These are phyloP conservation scores for Notothenia coriiceps DNA, from an alignment of 2,113 vertebrate genomes.

Conservation along the genomic window DNA sequence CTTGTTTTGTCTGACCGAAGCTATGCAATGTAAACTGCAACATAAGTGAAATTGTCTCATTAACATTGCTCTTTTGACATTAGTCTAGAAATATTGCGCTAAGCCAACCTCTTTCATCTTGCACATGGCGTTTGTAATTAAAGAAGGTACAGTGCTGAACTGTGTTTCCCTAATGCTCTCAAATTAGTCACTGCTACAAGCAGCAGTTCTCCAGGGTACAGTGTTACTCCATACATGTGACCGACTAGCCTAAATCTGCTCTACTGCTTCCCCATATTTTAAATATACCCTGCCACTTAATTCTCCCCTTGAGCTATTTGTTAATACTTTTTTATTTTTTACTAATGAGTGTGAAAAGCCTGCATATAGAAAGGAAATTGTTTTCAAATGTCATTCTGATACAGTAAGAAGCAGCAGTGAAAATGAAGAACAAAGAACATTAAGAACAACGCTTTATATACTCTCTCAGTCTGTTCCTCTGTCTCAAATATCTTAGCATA, in stretches of 20 bases:
- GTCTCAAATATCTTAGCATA: slow-evolving; percentile 4
- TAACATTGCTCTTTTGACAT: not conserved
- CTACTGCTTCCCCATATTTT: slow-evolving; percentile 11
- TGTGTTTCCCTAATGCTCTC: slow-evolving; percentile 62
- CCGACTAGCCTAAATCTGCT: slow-evolving; percentile 61
- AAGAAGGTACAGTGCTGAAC: slow-evolving; percentile 60
- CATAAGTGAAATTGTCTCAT: not conserved
- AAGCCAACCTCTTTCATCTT: slow-evolving; percentile 32
- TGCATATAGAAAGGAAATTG: not conserved
- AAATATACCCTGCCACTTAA: slow-evolving; percentile 10
- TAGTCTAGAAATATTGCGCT: slow-evolving; percentile 15
- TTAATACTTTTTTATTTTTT: not conserved
- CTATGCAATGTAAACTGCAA: not conserved
- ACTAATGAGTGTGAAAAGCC: not conserved
- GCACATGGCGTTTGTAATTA: slow-evolving; percentile 63
- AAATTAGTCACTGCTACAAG: slow-evolving; percentile 70
- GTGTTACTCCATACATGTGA: slow-evolving; percentile 46
- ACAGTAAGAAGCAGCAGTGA: not conserved
- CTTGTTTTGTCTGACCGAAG: not conserved
- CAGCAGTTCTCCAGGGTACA: slow-evolving; percentile 45
- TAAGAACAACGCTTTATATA: not conserved
- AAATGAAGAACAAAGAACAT: not conserved
- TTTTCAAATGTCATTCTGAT: not conserved
- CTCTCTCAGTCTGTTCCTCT: not conserved
- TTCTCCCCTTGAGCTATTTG: not conserved